Evolutionary conservation across 1,140 invertebrate species (phyloP), one percentile per base, ranked within the genome.

Genomic region (Drosophila ogumai): DNA sequence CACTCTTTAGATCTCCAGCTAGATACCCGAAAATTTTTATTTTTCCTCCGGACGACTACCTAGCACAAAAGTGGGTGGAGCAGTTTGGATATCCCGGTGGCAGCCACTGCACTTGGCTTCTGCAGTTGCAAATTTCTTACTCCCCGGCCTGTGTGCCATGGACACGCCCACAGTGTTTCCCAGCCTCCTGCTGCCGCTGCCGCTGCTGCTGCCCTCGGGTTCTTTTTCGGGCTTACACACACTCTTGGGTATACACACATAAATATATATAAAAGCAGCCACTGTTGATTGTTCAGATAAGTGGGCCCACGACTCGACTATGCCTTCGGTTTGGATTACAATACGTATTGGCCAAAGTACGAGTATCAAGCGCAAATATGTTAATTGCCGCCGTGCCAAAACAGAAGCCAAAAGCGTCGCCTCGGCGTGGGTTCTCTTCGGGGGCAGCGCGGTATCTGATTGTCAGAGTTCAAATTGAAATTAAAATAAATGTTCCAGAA

Each of bases 51-150:
- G 47, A 25, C 40, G 40, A 25, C 40, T 32, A n/a, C 32, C 73
- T 72, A 76, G 65, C 66, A 47, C 41, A 76, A 75, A 79, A 76
- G 64, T 78, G 75, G 75, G 75, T 78, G 75, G 75, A 68, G 65
- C 75, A 60, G 56, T 31, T 59, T 66, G 38, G 74, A 44, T 78
- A 44, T 78, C 75, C 75, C 75, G 66, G 75, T 78, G 75, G 75
- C 73, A 81, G 73, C 60, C 79, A 81, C 79, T 81, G 79, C 79
- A 81, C 61, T 82, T 82, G 73, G 73, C 79, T 82, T 73, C 79
- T 81, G 79, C 76, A 79, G 76, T 79, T 79, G 76, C 76, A 79
- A 79, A 79, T 79, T 79, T 79, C 76, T 78, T 79, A 79, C 67
- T 78, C 57, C 64, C 57, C 64, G 38, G 38, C 75, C 58, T 74